These are phyloP conservation scores for Linnaemya tessellans DNA, from an alignment of 2,888 invertebrate genomes.

Conservation along the genomic window DNA sequence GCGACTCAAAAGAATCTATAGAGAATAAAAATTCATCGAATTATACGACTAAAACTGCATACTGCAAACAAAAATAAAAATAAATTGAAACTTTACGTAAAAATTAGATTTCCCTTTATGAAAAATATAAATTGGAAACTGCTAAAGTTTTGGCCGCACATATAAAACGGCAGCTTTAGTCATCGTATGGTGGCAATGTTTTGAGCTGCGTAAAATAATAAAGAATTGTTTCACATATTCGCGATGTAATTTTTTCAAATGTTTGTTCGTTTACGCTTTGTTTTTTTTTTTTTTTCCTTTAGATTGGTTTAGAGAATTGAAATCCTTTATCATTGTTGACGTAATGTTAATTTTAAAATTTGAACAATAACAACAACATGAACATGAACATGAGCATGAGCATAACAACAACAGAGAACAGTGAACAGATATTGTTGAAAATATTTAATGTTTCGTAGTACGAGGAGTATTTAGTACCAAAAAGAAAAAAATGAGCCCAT, in stretches of 20 bases:
- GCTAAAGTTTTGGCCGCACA: constrained; percentile 12
- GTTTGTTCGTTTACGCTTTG: background rate
- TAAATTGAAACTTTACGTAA: no score
- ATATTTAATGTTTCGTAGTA: constrained; percentile 39
- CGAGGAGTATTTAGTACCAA: constrained; percentile 4
- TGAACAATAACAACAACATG: constrained; percentile 59
- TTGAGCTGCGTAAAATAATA: constrained; percentile 64
- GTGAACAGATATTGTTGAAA: constrained; percentile 52
- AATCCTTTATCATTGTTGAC: constrained; percentile 68
- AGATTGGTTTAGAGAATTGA: constrained; percentile 61
- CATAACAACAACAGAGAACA: constrained; percentile 39
- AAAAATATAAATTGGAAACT: background rate
- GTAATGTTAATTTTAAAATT: constrained; percentile 71
- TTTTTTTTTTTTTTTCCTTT: constrained; percentile 40
- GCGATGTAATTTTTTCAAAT: constrained; percentile 57
- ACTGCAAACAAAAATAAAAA: no score
- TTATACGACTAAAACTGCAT: no score
- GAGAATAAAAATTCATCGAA: no score
- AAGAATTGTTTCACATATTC: constrained; percentile 55
- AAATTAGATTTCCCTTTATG: no score
- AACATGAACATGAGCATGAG: constrained; percentile 33
- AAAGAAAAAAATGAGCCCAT: constrained; percentile 1
- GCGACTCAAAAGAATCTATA: no score
- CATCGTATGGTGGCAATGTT: constrained; percentile 50
- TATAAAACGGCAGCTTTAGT: constrained; percentile 15